A percentile compares a stretch with the other conserved stretches of the same genome.
These are phyloP conservation scores for Alethe castanea DNA, from an alignment of 2,113 vertebrate genomes.

Conservation along the genomic window DNA sequence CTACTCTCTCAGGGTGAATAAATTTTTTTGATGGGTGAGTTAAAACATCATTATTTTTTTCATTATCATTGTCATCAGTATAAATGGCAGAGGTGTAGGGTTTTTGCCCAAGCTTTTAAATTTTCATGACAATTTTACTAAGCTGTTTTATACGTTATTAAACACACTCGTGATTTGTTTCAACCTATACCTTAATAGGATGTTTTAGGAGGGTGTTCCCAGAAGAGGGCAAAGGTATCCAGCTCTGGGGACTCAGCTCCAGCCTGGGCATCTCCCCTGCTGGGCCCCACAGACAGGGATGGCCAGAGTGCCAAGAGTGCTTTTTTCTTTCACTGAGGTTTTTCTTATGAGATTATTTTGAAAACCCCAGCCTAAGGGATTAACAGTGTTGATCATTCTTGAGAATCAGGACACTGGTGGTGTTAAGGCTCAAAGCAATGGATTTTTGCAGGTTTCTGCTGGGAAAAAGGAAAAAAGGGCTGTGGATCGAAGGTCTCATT, in stretches of 20 bases:
- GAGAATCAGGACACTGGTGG: not conserved
- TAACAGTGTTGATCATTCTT: not conserved
- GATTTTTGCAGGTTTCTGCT: not conserved
- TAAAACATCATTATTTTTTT: slow-evolving; percentile 69
- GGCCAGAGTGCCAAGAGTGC: not conserved
- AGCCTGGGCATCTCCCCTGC: not conserved
- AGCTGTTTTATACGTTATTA: slow-evolving; percentile 67
- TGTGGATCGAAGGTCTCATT: not conserved
- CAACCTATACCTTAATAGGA: slow-evolving; percentile 24
- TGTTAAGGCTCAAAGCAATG: not conserved
- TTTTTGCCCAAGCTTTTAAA: slow-evolving; percentile 63
- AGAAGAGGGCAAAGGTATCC: slow-evolving; percentile 12
- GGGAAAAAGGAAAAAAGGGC: not conserved
- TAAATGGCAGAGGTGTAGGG: slow-evolving; percentile 58
- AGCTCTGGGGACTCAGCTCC: not conserved
- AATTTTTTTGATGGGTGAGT: slow-evolving; percentile 64
- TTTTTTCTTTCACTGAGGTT: not conserved
- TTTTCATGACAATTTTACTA: slow-evolving; percentile 70
- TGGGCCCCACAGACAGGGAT: not conserved
- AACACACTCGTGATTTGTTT: slow-evolving; percentile 62
- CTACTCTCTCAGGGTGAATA: slow-evolving; percentile 58
- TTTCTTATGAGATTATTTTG: not conserved
- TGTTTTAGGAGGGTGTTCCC: slow-evolving; percentile 43
- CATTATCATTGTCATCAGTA: slow-evolving; percentile 66
- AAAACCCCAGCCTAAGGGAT: slow-evolving; percentile 15